Evolutionary conservation across 2,113 vertebrate species (phyloP), one percentile per base, ranked within the genome.

Genomic region (Dipodomys ordii): DNA sequence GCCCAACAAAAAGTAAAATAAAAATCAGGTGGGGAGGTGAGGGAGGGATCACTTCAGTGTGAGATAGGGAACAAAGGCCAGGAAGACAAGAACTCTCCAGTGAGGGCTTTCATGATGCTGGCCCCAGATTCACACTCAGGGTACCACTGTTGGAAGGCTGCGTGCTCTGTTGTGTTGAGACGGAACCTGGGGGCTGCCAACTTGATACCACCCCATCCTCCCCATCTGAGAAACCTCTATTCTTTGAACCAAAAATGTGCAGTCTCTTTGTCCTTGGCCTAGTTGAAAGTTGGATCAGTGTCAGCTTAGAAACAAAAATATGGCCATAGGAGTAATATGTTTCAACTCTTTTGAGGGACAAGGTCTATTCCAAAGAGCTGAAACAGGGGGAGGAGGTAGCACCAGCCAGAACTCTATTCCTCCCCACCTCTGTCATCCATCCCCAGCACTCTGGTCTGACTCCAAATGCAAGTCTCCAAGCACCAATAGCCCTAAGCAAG

Each of bases 201-300:
- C 67, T 83, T 6, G 18, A n/a, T 13, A 16, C 7, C 53, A 72
- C 64, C 68, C 27, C 35, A 13, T 28, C 25, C 6, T n/a, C 10
- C 49, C n/a, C 0, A 2, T 16, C 20, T 46, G 46, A 89, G 57
- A 69, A 46, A 28, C 3, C 10, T 72, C 73, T 67, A 28, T 65
- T 65, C 77, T 93, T 30, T 80, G 49, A 12, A 20, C 60, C 64
- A 62, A 32, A 64, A 0, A 12, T 19, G n/a, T 65, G 57, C 4
- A 44, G 13, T 32, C 46, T 90, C 6, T 87, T 77, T 64, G 25
- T 73, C 79, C 79, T 57, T 92, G 92, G 18, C 62, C 62, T 69
- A 32, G 32, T 92, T 88, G 39, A 67, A 88, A 32, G 71, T 83
- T 90, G n/a, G 22, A 35, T 87, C 13, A 39, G 28, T 76, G 32